These are phyloP conservation scores for Pholis gunnellus DNA, from an alignment of 2,113 vertebrate species.

Conservation along the genomic window DNA sequence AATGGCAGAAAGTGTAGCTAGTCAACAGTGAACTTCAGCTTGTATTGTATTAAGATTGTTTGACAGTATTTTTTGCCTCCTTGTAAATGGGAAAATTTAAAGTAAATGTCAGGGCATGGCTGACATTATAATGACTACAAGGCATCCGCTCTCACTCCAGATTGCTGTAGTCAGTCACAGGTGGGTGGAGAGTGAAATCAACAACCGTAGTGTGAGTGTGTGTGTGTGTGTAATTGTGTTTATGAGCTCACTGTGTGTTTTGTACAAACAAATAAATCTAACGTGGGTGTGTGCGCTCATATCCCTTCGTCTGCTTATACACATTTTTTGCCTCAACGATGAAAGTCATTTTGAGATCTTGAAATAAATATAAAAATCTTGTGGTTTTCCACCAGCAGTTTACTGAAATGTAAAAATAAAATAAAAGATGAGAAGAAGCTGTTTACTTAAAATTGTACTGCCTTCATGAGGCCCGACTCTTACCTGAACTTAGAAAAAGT, in stretches of 20 bases:
- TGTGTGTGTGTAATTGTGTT: slow-evolving; percentile 3
- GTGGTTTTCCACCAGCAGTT: not conserved
- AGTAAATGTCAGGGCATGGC: slow-evolving; percentile 46
- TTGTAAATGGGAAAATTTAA: slow-evolving; percentile 32
- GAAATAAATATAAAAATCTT: slow-evolving; percentile 2
- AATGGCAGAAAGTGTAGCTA: not conserved
- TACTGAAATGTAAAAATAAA: not conserved
- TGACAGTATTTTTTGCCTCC: slow-evolving; percentile 14
- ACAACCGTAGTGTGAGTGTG: slow-evolving; percentile 10
- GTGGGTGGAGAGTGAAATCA: slow-evolving; percentile 28
- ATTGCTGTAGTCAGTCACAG: slow-evolving; percentile 47
- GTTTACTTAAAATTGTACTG: not conserved
- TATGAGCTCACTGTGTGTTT: slow-evolving; percentile 3
- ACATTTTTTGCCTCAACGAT: slow-evolving; percentile 13
- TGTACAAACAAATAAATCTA: not conserved
- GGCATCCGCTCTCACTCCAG: slow-evolving; percentile 21
- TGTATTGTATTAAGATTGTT: not conserved
- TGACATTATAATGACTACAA: slow-evolving; percentile 49
- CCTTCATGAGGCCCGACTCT: not conserved
- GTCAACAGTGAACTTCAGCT: not conserved
- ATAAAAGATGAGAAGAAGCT: not conserved
- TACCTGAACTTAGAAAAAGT: not conserved
- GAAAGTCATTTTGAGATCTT: not conserved
- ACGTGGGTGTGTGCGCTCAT: slow-evolving; percentile 1
- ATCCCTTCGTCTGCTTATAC: slow-evolving; percentile 6